Percentiles rank a stretch among this genome's conserved stretches.
Conservation (phyloP, 2,888 invertebrate species). For the Plagiodera versicolora region DNA sequence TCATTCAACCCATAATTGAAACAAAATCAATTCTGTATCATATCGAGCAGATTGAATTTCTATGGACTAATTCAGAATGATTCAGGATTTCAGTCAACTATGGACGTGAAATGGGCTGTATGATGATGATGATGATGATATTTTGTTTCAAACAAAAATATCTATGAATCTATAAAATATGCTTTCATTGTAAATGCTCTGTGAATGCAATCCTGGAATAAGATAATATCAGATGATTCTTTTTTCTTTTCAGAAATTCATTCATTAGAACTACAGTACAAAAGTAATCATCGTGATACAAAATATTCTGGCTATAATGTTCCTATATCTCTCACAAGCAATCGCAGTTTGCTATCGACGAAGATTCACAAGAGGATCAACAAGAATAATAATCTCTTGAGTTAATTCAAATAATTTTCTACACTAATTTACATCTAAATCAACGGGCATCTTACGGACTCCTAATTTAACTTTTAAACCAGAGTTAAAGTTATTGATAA, state of each 20-base stretch:
- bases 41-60: no score
- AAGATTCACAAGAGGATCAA: constrained; percentile 40
- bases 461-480: constrained; percentile 21
- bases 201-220: background rate
- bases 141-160: no score
- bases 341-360: constrained; percentile 51
- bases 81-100: no score
- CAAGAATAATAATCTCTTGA: constrained; percentile 29
- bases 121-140: no score
- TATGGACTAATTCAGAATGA: no score
- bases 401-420: constrained; percentile 30
- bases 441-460: constrained; percentile 39
- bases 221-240: background rate
- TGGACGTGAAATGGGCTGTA: no score
- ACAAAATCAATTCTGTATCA: no score
- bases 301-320: constrained; percentile 43
- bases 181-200: background rate
- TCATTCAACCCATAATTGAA: no score
- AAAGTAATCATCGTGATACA: constrained; percentile 48
- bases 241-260: constrained; percentile 39
- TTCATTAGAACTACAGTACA: constrained; percentile 51
- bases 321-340: constrained; percentile 40
- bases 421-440: constrained; percentile 28
- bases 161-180: no score
- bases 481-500: constrained; percentile 45